Evolutionary conservation across 2,113 vertebrate genomes (phyloP).

Genomic region (Taurulus bubalis): DNA sequence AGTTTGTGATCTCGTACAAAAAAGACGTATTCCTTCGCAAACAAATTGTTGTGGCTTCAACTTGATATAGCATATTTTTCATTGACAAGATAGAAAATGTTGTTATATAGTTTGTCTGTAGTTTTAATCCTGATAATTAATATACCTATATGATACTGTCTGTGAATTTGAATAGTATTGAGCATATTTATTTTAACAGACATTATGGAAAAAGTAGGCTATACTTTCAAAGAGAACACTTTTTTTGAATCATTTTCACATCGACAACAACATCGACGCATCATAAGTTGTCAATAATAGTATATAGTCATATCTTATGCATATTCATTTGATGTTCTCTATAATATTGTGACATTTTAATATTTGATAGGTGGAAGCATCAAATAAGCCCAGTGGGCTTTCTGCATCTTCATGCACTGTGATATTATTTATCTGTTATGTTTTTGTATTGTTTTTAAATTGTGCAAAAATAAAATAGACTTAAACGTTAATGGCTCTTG

Average conservation of each 20-base stretch:
- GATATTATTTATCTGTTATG: too few relatives aligned
- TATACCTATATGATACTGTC: background rate
- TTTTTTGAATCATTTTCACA: background rate
- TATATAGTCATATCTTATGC: too few relatives aligned
- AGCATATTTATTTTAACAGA: background rate
- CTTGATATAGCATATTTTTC: background rate
- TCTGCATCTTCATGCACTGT: too few relatives aligned
- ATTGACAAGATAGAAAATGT: background rate
- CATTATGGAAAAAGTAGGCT: background rate
- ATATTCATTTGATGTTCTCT: too few relatives aligned
- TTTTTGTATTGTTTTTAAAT: too few relatives aligned
- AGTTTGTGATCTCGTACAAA: conserved; percentile 17
- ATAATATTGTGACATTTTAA: too few relatives aligned
- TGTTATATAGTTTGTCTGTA: background rate
- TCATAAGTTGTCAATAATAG: too few relatives aligned
- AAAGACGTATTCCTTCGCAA: background rate
- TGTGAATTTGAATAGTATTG: background rate
- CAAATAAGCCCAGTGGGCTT: too few relatives aligned
- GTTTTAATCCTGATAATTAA: background rate
- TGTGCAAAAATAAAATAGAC: too few relatives aligned
- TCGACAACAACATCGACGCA: too few relatives aligned
- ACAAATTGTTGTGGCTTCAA: background rate
- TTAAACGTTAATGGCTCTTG: background rate
- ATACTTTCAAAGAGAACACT: background rate
- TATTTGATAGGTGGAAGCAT: too few relatives aligned